Evolutionary conservation across 2,888 invertebrate species (phyloP), one percentile per base, ranked within the genome.

Genomic region (Cheilosia pagana): DNA sequence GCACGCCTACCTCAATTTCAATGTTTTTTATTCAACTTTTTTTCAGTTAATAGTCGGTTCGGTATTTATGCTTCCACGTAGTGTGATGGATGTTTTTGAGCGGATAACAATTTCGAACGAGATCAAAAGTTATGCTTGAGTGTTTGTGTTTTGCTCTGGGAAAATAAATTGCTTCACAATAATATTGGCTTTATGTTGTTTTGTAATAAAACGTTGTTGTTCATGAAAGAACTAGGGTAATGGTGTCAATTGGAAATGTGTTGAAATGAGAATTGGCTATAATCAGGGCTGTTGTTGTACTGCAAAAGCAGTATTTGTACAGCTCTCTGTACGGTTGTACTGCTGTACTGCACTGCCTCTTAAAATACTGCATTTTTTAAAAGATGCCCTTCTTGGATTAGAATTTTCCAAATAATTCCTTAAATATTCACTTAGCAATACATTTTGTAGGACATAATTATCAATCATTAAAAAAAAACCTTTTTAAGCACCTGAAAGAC

Each of bases 1-100:
- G 39, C 19, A n/a, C 28, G 60, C 60, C 60, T 62, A 62, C 60
- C 60, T 62, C 60, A 62, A 62, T 62, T 62, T 60, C 12, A 60
- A 28, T 60, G 43, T 19, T 60, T 45, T 60, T 43, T 28, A 2
- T 8, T 8, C n/a, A n/a, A n/a, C n/a, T 59, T 21, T 19, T 41
- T 10, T 43, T 60, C 57, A 0, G 35, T 62, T 62, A 28, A 62
- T 62, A 45, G 60, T 62, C n/a, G n/a, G 28, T 7, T 28, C 28
- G 25, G 25, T 43, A 19, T 62, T 45, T n/a, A 62, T 62, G 60
- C 60, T 45, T 28, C 19, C 6, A 28, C 45, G 60, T 8, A 28
- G 8, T 45, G 1, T 14, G 16, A 28, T 45, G 45, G 45, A 45
- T 45, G 28, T 25, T 43, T 28, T 28, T 28, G 43, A 43, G 25